Evolutionary conservation across 2,797 vertebrate genomes (phyloP).

Genomic region (Brotula barbata): DNA sequence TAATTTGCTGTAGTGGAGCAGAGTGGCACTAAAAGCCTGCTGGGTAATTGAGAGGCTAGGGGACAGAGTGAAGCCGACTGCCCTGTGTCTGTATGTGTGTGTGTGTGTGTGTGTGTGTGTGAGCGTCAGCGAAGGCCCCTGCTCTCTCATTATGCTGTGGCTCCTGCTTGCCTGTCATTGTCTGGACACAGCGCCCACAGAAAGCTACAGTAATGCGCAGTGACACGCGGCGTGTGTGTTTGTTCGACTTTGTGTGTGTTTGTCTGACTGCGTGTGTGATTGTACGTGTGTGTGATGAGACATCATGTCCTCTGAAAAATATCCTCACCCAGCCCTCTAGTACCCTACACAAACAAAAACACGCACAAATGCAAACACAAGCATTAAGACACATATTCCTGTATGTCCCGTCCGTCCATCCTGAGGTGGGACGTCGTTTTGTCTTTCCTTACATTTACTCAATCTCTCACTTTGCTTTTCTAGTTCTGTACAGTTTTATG

Average conservation of each 20-base stretch:
- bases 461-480: background rate
- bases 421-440: constrained; percentile 32
- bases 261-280: constrained; percentile 56
- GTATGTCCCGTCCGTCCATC: constrained; percentile 30
- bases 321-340: constrained; percentile 64
- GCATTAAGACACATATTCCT: constrained; percentile 49
- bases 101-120: constrained; percentile 37
- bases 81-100: constrained; percentile 65
- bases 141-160: constrained; percentile 89
- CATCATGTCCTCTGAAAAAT: constrained; percentile 78
- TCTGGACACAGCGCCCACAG: constrained; percentile 77
- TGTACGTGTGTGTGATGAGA: constrained; percentile 70
- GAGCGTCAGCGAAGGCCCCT: constrained; percentile 69
- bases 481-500: no score
- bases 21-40: constrained; percentile 92
- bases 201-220: constrained; percentile 81
- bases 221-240: constrained; percentile 70
- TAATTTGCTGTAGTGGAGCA: constrained; percentile 93
- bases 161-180: constrained; percentile 84
- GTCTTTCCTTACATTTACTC: no score
- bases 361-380: constrained; percentile 53
- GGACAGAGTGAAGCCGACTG: constrained; percentile 79
- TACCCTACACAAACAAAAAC: constrained; percentile 49
- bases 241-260: constrained; percentile 37
- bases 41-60: constrained; percentile 94